Evolutionary conservation across 2,113 vertebrate genomes (phyloP), one percentile per base, ranked within the genome.

Genomic region (Dicaeum eximium): DNA sequence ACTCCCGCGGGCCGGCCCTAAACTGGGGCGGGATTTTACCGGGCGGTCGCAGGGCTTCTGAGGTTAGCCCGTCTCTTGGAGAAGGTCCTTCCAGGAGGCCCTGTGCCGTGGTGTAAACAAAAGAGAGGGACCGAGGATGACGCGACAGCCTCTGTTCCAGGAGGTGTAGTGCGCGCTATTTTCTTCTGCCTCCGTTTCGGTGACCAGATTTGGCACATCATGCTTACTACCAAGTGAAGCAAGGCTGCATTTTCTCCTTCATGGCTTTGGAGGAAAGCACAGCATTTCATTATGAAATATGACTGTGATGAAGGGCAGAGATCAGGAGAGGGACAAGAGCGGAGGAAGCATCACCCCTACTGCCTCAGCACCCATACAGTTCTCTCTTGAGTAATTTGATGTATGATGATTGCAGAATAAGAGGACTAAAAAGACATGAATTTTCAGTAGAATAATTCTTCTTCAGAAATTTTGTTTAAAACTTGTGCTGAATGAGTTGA

Each of bases 161-260:
- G 35, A 23, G 7, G 7, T 14, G 5, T 1, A 8, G 13, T 0
- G 9, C 10, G 1, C 0, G 0, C 3, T 15, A 0, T 21, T 56
- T 77, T 33, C 23, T 74, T 31, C 30, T 37, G 13, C 15, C 11
- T 22, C 10, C 6, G 2, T n/a, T 70, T 44, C 7, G 2, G 38
- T 24, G 15, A 22, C 17, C 16, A 18, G 22, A 8, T 54, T 71
- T 13, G 5, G 5, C 10, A 2, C 9, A 9, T 40, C 20, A 5
- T 38, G 18, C 15, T n/a, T 22, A 1, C 13, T 66, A 2, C 19
- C 17, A 14, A 64, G 65, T 2, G 24, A 12, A 24, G 14, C 58
- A 27, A 60, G 24, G 11, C 10, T 14, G 14, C 7, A 0, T 28
- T 66, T 18, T 13, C 24, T 22, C 13, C 18, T 50, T 30, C 19